Conservation (phyloP, 2,888 invertebrate species). For the Cosmorhoe ocellata region DNA sequence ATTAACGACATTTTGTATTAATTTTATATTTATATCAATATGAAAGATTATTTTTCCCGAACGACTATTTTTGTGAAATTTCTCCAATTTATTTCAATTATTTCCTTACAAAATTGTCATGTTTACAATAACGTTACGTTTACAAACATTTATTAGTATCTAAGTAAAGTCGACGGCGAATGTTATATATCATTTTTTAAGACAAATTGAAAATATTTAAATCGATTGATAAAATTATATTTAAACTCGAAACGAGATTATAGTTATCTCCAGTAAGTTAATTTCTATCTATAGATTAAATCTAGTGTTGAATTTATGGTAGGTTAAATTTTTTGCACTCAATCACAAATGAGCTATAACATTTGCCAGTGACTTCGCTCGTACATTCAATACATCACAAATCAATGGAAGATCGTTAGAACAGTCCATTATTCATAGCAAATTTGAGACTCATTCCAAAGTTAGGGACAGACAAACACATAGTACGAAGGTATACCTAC, state of each 20-base stretch:
- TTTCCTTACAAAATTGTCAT: conserved; percentile 54
- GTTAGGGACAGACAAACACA: conserved; percentile 56
- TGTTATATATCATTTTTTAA: neutral
- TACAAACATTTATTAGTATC: conserved; percentile 25
- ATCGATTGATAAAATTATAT: neutral
- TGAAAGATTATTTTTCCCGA: too few species aligned
- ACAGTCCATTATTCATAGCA: conserved; percentile 32
- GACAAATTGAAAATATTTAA: neutral
- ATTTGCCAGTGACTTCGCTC: conserved; percentile 35
- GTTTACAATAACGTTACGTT: conserved; percentile 48
- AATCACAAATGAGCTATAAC: too few species aligned
- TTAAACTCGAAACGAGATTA: too few species aligned
- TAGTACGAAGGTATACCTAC: conserved; percentile 62
- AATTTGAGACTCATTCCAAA: conserved; percentile 73
- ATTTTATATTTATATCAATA: too few species aligned
- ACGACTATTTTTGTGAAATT: too few species aligned
- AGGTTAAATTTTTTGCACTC: too few species aligned
- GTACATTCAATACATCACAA: conserved; percentile 33
- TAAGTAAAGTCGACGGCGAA: conserved; percentile 42
- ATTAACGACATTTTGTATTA: too few species aligned
- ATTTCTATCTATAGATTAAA: too few species aligned
- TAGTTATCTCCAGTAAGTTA: too few species aligned
- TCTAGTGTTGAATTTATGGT: too few species aligned
- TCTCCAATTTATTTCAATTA: conserved; percentile 24
- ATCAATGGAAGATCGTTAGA: conserved; percentile 42